phyloP scores from a whole-genome alignment of 2,888 invertebrate genomes.

The Doris montereyensis region DNA sequence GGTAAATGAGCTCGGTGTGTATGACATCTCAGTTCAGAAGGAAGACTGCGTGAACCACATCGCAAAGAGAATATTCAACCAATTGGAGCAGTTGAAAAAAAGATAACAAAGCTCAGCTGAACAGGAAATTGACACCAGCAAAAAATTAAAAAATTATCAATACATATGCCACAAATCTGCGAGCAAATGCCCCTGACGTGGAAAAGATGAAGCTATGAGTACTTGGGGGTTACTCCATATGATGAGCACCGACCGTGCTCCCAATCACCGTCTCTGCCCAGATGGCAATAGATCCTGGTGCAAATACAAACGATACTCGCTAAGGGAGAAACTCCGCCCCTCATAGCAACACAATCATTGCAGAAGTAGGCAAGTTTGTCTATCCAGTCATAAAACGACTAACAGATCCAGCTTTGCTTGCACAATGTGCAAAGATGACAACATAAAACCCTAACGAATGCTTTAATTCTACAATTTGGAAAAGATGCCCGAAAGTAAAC shows the following conservation, averaged over 20 bases:
- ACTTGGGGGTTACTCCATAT: slow-evolving; percentile 22
- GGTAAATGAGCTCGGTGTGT: background rate
- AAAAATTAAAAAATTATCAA: background rate
- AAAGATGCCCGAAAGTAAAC: background rate
- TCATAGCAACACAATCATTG: background rate
- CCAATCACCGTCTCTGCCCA: background rate
- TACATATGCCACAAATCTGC: slow-evolving; percentile 10
- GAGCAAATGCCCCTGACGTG: slow-evolving; percentile 20
- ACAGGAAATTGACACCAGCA: background rate
- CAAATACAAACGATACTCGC: too few species aligned
- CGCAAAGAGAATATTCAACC: slow-evolving; percentile 6
- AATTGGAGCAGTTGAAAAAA: background rate
- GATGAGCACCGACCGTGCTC: background rate
- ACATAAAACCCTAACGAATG: slow-evolving; percentile 11
- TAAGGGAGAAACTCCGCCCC: too few species aligned
- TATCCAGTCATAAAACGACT: slow-evolving; percentile 1
- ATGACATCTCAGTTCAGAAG: background rate
- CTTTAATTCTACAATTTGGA: slow-evolving; percentile 5
- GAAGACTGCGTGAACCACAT: slow-evolving; percentile 18
- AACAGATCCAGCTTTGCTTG: background rate
- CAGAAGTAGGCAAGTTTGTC: background rate
- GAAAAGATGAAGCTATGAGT: slow-evolving; percentile 18
- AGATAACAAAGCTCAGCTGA: too few species aligned
- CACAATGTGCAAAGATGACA: background rate
- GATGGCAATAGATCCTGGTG: background rate